phyloP scores from a whole-genome alignment of 2,797 vertebrate genomes.

The Protonibea diacanthus region DNA sequence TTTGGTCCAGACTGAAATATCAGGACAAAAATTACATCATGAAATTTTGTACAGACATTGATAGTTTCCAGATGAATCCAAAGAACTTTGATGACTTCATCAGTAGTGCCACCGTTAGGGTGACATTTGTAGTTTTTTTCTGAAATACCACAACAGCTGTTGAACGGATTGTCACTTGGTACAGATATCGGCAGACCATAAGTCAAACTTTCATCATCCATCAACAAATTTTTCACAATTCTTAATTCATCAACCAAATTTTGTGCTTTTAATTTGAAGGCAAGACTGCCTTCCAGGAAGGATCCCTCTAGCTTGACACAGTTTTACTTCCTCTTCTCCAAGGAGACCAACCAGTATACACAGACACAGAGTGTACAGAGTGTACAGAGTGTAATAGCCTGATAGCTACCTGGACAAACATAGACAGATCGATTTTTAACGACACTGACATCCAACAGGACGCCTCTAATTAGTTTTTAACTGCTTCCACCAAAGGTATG shows the following conservation, averaged over 20 bases:
- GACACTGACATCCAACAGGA: not conserved
- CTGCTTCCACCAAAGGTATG: constrained; percentile 27
- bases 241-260: not conserved
- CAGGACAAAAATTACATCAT: no score
- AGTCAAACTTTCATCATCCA: no score
- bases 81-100: no score
- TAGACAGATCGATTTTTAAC: constrained; percentile 18
- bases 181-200: no score
- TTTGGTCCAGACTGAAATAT: not conserved
- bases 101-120: no score
- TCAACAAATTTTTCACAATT: not conserved
- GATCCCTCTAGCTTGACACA: not conserved
- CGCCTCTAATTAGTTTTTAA: not conserved
- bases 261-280: constrained; percentile 56
- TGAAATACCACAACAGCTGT: no score
- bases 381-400: not conserved
- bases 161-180: no score
- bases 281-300: not conserved
- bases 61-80: no score
- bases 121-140: no score
- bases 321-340: constrained; percentile 41
- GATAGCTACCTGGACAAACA: not conserved
- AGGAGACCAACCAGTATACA: constrained; percentile 45
- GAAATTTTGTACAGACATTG: no score
- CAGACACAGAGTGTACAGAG: not conserved